Evolutionary conservation across 1,140 invertebrate species (phyloP).

Genomic region (Bombus pascuorum): DNA sequence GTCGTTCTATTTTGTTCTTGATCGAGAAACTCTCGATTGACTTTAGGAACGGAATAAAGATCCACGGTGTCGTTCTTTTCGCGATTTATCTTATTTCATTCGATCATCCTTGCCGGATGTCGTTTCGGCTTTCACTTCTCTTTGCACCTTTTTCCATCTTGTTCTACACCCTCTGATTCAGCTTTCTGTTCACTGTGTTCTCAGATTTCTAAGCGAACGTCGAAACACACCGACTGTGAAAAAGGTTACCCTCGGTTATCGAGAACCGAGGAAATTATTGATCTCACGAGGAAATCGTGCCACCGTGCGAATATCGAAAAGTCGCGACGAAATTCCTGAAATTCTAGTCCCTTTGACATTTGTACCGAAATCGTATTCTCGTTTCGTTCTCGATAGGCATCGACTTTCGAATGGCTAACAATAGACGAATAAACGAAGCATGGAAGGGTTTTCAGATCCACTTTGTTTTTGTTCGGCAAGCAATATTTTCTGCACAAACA

Average conservation of each 20-base stretch:
- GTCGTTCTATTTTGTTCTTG: background rate
- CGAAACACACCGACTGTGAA: background rate
- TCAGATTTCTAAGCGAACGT: background rate
- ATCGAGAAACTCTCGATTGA: background rate
- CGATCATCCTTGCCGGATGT: background rate
- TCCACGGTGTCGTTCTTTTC: background rate
- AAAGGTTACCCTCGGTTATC: background rate
- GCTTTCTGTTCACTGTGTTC: background rate
- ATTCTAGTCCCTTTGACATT: slow-evolving; percentile 5
- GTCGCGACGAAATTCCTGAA: slow-evolving; percentile 2
- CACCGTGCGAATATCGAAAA: background rate
- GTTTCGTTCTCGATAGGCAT: no score
- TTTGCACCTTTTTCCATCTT: background rate
- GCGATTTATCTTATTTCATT: slow-evolving; percentile 28
- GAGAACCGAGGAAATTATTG: slow-evolving; percentile 35
- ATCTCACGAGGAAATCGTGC: background rate
- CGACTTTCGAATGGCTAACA: no score
- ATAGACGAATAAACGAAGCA: background rate
- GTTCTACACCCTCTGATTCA: no score
- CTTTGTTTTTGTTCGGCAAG: background rate
- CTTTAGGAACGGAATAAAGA: no score
- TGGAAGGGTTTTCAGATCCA: background rate
- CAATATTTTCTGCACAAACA: no score
- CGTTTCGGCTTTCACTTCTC: background rate
- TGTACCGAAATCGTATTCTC: background rate